phyloP scores from a whole-genome alignment of 1,140 invertebrate species.

The Scaptomyza hsui region DNA sequence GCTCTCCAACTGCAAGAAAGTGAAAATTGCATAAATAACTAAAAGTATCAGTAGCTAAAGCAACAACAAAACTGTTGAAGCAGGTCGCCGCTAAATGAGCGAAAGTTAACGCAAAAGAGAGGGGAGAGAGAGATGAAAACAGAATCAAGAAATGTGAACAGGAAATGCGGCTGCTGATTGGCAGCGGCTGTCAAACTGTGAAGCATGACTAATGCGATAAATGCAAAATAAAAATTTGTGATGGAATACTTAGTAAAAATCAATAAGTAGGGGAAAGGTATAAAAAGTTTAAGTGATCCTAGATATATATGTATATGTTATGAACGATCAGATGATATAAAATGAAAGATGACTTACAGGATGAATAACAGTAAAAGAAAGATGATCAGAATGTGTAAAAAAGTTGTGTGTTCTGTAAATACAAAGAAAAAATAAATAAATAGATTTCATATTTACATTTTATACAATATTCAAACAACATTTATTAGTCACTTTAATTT shows the following conservation, averaged over 20 bases:
- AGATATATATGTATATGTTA: no score
- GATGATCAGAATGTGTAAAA: no score
- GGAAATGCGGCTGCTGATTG: constrained; percentile 59
- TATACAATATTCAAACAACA: no score
- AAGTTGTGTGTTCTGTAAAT: no score
- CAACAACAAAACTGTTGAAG: constrained; percentile 34
- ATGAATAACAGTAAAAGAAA: no score
- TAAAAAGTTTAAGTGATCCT: no score
- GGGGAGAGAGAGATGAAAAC: not conserved
- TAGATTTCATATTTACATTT: no score
- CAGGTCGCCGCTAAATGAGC: constrained; percentile 54
- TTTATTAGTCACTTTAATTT: no score
- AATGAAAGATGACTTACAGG: no score
- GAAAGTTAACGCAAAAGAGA: constrained; percentile 54
- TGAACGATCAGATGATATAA: no score
- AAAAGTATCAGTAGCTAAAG: constrained; percentile 21
- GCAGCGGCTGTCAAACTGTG: constrained; percentile 66
- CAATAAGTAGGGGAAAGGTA: not conserved
- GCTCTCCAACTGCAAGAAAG: constrained; percentile 58
- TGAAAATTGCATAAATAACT: constrained; percentile 77
- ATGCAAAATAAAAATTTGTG: not conserved
- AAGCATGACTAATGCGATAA: constrained; percentile 38
- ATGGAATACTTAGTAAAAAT: not conserved
- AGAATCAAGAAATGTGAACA: constrained; percentile 37
- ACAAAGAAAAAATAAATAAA: no score